Conservation (phyloP, 2,888 invertebrate genomes). For the Tribolium freemani region DNA sequence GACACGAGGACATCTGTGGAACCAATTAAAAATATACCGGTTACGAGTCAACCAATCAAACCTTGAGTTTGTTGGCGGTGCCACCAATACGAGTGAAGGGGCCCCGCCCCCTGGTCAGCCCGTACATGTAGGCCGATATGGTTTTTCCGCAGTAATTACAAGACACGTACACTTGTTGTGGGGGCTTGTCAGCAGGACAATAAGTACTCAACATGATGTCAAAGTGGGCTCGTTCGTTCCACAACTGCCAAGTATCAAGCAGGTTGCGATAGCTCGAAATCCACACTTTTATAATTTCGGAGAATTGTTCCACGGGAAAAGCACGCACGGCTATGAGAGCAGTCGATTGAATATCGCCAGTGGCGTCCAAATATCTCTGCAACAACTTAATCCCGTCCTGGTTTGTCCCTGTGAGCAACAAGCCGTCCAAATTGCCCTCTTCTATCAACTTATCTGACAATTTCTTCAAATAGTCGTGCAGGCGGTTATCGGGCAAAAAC, state of each 20-base stretch:
- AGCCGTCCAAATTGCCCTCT: slow-evolving; percentile 86
- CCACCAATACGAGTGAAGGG: slow-evolving; percentile 75
- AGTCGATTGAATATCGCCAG: slow-evolving; percentile 93
- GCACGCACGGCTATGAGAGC: slow-evolving; percentile 85
- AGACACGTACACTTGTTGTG: slow-evolving; percentile 82
- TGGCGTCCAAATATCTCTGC: slow-evolving; percentile 88
- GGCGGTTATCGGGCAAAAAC: slow-evolving; percentile 84
- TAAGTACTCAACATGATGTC: slow-evolving; percentile 82
- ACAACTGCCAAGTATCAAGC: slow-evolving; percentile 91
- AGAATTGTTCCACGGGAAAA: slow-evolving; percentile 79
- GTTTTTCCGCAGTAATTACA: slow-evolving; percentile 97
- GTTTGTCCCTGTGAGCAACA: slow-evolving; percentile 86
- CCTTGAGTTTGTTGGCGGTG: slow-evolving; percentile 84
- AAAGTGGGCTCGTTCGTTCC: slow-evolving; percentile 90
- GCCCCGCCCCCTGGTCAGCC: slow-evolving; percentile 73
- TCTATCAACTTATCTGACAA: slow-evolving; percentile 79
- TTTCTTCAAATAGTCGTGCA: slow-evolving; percentile 83
- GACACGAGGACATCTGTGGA: slow-evolving; percentile 86
- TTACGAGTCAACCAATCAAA: slow-evolving; percentile 56
- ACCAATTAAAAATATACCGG: neutral
- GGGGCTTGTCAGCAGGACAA: slow-evolving; percentile 72
- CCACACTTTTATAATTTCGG: slow-evolving; percentile 78
- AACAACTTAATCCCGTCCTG: slow-evolving; percentile 83
- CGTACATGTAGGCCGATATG: slow-evolving; percentile 84
- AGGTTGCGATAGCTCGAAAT: slow-evolving; percentile 82